Evolutionary conservation across 2,888 invertebrate species (phyloP).

Genomic region (Thymelicus lineola): DNA sequence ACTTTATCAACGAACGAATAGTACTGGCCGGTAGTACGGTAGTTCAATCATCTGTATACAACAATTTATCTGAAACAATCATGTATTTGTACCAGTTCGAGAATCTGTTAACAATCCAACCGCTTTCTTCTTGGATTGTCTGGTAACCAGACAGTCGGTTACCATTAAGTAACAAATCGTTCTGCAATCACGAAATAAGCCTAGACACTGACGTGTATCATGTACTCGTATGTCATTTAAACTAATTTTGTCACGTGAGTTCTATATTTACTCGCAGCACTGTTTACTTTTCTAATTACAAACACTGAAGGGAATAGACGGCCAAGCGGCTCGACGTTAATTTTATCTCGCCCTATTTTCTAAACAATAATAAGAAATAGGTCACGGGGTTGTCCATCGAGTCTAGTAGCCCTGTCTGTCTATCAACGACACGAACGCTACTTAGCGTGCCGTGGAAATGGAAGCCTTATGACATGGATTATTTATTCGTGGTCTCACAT

Average conservation of each 20-base stretch:
- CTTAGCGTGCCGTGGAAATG: neutral
- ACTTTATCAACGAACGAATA: no score
- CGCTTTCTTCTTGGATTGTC: no score
- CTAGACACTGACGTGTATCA: neutral
- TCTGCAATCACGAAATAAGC: neutral
- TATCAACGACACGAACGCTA: slow-evolving; percentile 7
- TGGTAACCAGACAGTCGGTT: no score
- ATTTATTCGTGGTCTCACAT: no score
- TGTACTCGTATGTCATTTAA: slow-evolving; percentile 18
- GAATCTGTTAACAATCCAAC: no score
- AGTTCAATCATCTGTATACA: no score
- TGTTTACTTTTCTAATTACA: slow-evolving; percentile 75
- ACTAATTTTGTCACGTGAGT: slow-evolving; percentile 42
- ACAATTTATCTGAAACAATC: no score
- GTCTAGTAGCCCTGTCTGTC: slow-evolving; percentile 29
- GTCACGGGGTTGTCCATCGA: slow-evolving; percentile 61
- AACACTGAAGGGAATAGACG: slow-evolving; percentile 67
- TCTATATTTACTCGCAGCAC: slow-evolving; percentile 62
- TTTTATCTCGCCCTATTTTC: slow-evolving; percentile 75
- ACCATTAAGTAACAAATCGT: neutral
- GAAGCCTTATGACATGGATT: neutral
- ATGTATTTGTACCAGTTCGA: no score
- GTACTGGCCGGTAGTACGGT: no score
- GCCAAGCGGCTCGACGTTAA: slow-evolving; percentile 68
- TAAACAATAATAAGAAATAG: slow-evolving; percentile 69